These are phyloP conservation scores for Osmoderma eremita DNA, from an alignment of 2,888 invertebrate species.

Conservation along the genomic window DNA sequence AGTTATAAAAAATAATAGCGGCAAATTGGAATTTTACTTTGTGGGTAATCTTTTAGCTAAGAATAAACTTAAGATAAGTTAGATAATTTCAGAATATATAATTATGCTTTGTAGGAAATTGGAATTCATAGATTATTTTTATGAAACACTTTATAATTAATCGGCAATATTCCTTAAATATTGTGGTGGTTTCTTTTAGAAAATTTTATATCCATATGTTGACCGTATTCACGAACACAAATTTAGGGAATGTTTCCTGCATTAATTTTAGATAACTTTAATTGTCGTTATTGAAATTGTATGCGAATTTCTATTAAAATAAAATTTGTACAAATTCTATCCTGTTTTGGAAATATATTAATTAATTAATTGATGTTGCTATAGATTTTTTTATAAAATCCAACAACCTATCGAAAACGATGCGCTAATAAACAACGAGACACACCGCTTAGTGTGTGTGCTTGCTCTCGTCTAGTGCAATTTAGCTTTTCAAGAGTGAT, in stretches of 20 bases:
- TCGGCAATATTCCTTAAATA: constrained; percentile 5
- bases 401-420: too few relatives aligned
- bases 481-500: too few relatives aligned
- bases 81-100: too few relatives aligned
- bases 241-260: constrained; percentile 1
- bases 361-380: background rate
- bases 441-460: too few relatives aligned
- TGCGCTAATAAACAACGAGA: too few relatives aligned
- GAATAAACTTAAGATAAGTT: too few relatives aligned
- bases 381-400: background rate
- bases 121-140: constrained; percentile 8
- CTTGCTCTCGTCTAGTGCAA: too few relatives aligned
- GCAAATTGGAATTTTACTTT: too few relatives aligned
- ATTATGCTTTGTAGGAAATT: too few relatives aligned
- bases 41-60: too few relatives aligned
- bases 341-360: constrained; percentile 26
- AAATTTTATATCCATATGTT: constrained; percentile 1
- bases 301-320: constrained; percentile 6
- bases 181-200: constrained; percentile 10
- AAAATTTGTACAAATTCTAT: constrained; percentile 15
- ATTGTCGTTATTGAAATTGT: background rate
- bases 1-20: too few relatives aligned
- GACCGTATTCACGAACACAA: background rate
- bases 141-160: background rate
- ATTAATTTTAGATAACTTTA: constrained; percentile 20